Percentiles rank a stretch among this genome's conserved stretches.
Conservation (phyloP, 2,888 invertebrate genomes). For the Platerodrilus igneus region DNA sequence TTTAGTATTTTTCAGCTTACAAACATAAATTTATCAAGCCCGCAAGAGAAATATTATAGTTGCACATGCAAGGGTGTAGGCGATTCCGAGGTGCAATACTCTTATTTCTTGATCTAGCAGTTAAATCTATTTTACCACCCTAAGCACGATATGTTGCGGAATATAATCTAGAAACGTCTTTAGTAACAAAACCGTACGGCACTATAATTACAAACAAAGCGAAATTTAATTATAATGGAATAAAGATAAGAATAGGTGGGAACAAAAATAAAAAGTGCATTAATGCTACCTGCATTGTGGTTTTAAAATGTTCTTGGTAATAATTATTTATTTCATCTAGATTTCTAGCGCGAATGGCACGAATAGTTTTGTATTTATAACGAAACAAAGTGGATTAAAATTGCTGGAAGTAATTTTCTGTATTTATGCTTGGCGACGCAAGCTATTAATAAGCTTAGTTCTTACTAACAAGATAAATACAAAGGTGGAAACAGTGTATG, state of each 20-base stretch:
- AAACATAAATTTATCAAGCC: constrained; percentile 31
- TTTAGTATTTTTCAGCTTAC: constrained; percentile 34
- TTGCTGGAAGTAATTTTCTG: constrained; percentile 15
- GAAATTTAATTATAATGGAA: too few relatives aligned
- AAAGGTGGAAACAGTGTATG: too few relatives aligned
- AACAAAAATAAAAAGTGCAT: background rate
- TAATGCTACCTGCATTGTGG: constrained; percentile 3
- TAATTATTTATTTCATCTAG: constrained; percentile 16
- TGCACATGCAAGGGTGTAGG: constrained; percentile 34
- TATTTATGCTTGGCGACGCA: constrained; percentile 18
- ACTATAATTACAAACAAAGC: too few relatives aligned
- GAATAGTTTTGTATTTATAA: constrained; percentile 14
- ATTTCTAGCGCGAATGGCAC: constrained; percentile 12
- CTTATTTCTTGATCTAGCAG: too few relatives aligned
- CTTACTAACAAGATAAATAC: too few relatives aligned
- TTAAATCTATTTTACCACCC: constrained; percentile 6
- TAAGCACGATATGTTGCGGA: constrained; percentile 7
- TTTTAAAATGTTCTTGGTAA: constrained; percentile 12
- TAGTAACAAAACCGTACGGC: too few relatives aligned
- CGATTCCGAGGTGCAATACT: constrained; percentile 29
- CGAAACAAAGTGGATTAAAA: constrained; percentile 12
- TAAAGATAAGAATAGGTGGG: background rate
- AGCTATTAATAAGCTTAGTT: constrained; percentile 16
- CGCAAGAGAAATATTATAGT: constrained; percentile 29
- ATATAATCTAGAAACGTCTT: constrained; percentile 5